Base-by-base conservation (phyloP, 2,113 vertebrate species). In the Aleadryas rufinucha region DNA sequence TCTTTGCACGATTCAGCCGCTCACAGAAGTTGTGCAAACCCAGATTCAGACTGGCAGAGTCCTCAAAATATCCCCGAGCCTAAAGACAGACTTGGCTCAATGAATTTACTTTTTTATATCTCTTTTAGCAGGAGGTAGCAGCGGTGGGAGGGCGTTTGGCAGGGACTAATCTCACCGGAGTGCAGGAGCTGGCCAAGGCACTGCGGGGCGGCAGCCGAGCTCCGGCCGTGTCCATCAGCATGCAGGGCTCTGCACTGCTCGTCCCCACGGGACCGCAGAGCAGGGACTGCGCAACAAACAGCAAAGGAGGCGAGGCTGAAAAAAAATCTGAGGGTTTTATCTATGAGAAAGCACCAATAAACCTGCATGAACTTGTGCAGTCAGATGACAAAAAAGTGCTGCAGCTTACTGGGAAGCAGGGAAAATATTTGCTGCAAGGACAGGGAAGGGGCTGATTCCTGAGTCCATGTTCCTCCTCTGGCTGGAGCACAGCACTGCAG, bases 401-500 rank as follows among this genome's bases (percentile, higher is more conserved):
- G 90, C 95, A 75, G 54, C 92, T 96, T 86, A 42, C 0, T 39
- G 91, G 54, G 82, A 79, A 91, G 71, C 75, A 33, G 71, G 60
- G 69, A 50, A 95, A 93, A 88, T 27, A 61, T 90, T 94, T 94
- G 86, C 93, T 92, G 92, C 95, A 96, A 96, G 95, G 90, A 89
- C 33, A 5, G 79, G 65, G 47, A 86, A 27, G n/a, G 1, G 68
- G 64, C 68, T 80, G 56, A 96, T 95, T 92, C 26, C 83, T 78
- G 91, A 33, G 88, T 78, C 59, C 80, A 18, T 64, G 85, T 70
- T 96, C 95, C 96, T 93, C 95, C 93, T 92, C 93, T 92, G 96
- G 95, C 83, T 61, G 93, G 80, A 92, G 68, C 27, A 16, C 92
- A 89, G 95, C 95, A 97, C 5, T 97, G 95, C 96, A 96, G 95